Evolutionary conservation across 2,797 vertebrate species (phyloP).

Genomic region (Artibeus lituratus): DNA sequence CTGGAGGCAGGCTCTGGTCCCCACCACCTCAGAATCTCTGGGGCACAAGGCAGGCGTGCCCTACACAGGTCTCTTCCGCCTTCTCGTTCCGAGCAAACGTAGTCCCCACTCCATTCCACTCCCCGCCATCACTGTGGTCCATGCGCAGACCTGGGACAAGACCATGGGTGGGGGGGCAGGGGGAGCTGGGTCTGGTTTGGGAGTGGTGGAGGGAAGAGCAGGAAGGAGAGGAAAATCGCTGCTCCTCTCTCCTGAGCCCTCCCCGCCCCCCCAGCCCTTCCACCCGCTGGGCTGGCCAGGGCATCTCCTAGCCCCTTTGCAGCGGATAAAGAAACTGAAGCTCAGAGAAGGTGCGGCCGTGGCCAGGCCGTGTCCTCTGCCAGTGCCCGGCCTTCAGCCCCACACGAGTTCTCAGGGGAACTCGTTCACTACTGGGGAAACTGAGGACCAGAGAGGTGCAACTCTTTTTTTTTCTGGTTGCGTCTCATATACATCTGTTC

Average conservation of each 20-base stretch:
- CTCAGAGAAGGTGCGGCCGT: neutral
- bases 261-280: neutral
- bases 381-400: neutral
- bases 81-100: neutral
- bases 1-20: neutral
- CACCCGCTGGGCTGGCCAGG: accelerated
- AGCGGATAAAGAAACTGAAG: neutral
- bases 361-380: neutral
- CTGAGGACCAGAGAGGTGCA: neutral
- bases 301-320: neutral
- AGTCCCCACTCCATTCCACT: neutral
- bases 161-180: too few relatives aligned
- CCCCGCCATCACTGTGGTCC: neutral
- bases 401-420: neutral
- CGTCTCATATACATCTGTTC: neutral
- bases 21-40: neutral
- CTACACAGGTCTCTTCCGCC: neutral
- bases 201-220: too few relatives aligned
- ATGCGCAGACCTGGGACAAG: neutral
- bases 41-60: neutral
- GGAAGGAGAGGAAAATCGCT: neutral
- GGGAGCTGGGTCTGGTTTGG: neutral
- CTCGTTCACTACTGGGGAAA: neutral
- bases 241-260: neutral
- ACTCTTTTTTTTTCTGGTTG: neutral